Evolutionary conservation across 2,113 vertebrate genomes (phyloP).

Genomic region (Tragelaphus scriptus): DNA sequence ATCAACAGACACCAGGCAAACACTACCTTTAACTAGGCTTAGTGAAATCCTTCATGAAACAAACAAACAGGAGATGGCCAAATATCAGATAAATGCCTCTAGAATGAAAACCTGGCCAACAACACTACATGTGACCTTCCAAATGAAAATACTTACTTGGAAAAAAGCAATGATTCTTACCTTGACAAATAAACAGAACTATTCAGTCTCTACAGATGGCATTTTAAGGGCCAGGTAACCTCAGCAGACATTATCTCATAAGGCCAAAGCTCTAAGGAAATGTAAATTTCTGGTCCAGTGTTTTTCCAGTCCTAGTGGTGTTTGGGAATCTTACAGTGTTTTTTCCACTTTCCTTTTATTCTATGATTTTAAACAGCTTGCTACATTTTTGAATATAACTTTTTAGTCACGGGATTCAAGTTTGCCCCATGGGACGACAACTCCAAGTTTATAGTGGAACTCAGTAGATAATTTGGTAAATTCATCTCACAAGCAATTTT

Average conservation of each 20-base stretch:
- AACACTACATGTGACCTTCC: slow-evolving; percentile 35
- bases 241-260: neutral
- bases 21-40: slow-evolving; percentile 44
- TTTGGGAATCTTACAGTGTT: neutral
- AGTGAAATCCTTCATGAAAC: slow-evolving; percentile 43
- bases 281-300: neutral
- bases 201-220: slow-evolving; percentile 9
- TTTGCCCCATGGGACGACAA: neutral
- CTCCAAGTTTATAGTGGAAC: slow-evolving; percentile 46
- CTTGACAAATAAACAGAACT: slow-evolving; percentile 36
- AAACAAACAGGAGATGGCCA: slow-evolving; percentile 44
- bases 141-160: slow-evolving; percentile 35
- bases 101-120: slow-evolving; percentile 30
- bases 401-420: slow-evolving; percentile 31
- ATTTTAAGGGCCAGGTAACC: slow-evolving; percentile 44
- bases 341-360: neutral
- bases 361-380: slow-evolving; percentile 36
- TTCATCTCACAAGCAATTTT: slow-evolving; percentile 41
- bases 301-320: neutral
- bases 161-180: slow-evolving; percentile 40
- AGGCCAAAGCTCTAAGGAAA: slow-evolving; percentile 37
- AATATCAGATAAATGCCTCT: slow-evolving; percentile 49
- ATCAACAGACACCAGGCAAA: slow-evolving; percentile 49
- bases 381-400: slow-evolving; percentile 14
- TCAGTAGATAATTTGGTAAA: slow-evolving; percentile 39